Percentiles rank a stretch among this genome's conserved stretches.
These are phyloP conservation scores for Heterocephalus glaber DNA, from an alignment of 2,113 vertebrate genomes.

Conservation along the genomic window DNA sequence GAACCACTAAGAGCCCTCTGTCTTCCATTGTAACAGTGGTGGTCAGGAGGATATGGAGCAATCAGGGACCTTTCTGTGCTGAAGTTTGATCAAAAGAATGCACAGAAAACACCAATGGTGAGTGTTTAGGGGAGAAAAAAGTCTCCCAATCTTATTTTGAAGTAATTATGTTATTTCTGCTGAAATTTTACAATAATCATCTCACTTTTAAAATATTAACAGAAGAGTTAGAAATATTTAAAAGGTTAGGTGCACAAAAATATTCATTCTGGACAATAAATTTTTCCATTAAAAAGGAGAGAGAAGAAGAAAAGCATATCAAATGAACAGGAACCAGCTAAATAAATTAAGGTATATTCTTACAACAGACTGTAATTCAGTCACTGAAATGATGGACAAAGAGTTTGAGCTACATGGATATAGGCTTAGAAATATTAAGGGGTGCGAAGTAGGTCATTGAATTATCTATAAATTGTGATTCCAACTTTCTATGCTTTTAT, in stretches of 20 bases:
- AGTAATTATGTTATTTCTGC: not conserved
- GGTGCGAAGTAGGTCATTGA: not conserved
- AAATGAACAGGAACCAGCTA: not conserved
- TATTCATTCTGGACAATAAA: not conserved
- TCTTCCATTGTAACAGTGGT: not conserved
- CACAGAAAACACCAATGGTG: not conserved
- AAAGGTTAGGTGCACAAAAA: not conserved
- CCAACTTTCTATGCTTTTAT: not conserved
- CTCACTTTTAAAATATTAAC: not conserved
- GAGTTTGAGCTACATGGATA: not conserved
- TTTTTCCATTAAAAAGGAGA: not conserved
- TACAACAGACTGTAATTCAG: not conserved
- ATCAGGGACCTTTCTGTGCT: too few species aligned
- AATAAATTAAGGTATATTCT: not conserved
- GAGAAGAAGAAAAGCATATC: not conserved
- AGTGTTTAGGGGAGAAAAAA: not conserved
- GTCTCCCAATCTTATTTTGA: not conserved
- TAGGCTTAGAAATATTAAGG: not conserved
- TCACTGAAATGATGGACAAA: not conserved
- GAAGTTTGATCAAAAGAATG: not conserved
- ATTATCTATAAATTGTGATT: conserved; percentile 10
- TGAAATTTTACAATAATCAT: not conserved
- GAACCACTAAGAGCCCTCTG: not conserved
- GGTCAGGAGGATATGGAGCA: not conserved
- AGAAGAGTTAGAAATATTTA: not conserved